phyloP scores from a whole-genome alignment of 2,888 invertebrate genomes.

The Spodoptera littoralis region DNA sequence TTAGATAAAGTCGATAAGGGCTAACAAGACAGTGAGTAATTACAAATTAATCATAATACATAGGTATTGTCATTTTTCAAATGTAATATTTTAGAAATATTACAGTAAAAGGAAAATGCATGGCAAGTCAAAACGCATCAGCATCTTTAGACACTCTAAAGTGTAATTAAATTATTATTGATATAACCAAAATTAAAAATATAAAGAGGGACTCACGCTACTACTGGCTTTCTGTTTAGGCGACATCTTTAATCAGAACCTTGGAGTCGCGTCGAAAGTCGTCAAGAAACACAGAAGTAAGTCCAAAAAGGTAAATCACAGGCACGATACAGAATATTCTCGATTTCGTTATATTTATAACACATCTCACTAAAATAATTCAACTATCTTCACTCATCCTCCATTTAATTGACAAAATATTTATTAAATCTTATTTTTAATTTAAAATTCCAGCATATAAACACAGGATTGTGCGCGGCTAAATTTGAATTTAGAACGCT shows the following conservation, averaged over 20 bases:
- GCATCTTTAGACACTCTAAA: too few relatives aligned
- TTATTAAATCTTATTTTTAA: neutral
- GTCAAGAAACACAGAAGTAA: constrained; percentile 79
- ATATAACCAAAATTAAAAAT: neutral
- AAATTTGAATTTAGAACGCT: constrained; percentile 46
- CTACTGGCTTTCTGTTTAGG: constrained; percentile 71
- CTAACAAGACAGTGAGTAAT: too few relatives aligned
- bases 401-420: constrained; percentile 36
- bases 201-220: constrained; percentile 35
- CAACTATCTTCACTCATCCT: constrained; percentile 57
- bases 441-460: neutral
- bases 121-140: too few relatives aligned
- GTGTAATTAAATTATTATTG: too few relatives aligned
- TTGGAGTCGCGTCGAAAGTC: constrained; percentile 45
- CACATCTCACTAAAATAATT: constrained; percentile 70
- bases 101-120: too few relatives aligned
- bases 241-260: constrained; percentile 68
- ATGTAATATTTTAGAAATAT: too few relatives aligned
- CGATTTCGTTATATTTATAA: constrained; percentile 64
- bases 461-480: constrained; percentile 12
- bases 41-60: too few relatives aligned
- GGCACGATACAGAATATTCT: constrained; percentile 68
- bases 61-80: too few relatives aligned
- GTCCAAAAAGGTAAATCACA: constrained; percentile 70
- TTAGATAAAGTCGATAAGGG: too few relatives aligned